Base-by-base conservation (phyloP, 1,140 invertebrate genomes). In the Diachasma alloeum region DNA sequence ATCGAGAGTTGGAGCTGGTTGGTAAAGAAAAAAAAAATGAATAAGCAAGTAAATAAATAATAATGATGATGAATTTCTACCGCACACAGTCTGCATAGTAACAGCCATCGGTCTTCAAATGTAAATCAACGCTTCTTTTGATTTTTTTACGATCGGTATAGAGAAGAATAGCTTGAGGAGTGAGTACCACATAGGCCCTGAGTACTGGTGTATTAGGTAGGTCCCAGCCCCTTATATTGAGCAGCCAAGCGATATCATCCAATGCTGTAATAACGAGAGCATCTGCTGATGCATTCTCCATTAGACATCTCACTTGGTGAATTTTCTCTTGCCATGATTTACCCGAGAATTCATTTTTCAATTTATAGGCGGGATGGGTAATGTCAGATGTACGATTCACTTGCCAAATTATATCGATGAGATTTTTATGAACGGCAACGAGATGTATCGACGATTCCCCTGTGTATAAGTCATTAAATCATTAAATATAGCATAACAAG, bases 171-270 rank as follows among this genome's bases (percentile, higher is more conserved):
- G 92, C 89, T 0, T 90, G 87, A 13, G 90, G 83, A 44, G 93
- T 94, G 0, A 98, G 83, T 31, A 97, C 90, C 2, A 94, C 92
- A 86, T 96, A 97, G 0, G 96, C 92, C 81, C 93, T 92, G 71
- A 96, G 92, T 15, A 98, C 94, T 0, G 98, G 97, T 31, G 95
- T 97, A 83, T 93, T 95, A 0, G 95, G 94, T 76, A 98, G 92
- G 87, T 99, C 98, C 69, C 93, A 91, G 4, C 97, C 97, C 8
- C 98, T 92, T n/a, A 99, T 93, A 86, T 99, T 99, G 17, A 99
- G 91, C 5, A 99, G 87, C 96, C 97, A 98, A 0, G 97, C 96
- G 17, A 98, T 95, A 88, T 98, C 97, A 82, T 98, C 97, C 42
- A 99, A 86, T 1, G 96, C 94, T 0, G 97, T 97, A 0, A 98